Evolutionary conservation across 2,888 invertebrate genomes (phyloP), one percentile per base, ranked within the genome.

Genomic region (Drosophila putrida): DNA sequence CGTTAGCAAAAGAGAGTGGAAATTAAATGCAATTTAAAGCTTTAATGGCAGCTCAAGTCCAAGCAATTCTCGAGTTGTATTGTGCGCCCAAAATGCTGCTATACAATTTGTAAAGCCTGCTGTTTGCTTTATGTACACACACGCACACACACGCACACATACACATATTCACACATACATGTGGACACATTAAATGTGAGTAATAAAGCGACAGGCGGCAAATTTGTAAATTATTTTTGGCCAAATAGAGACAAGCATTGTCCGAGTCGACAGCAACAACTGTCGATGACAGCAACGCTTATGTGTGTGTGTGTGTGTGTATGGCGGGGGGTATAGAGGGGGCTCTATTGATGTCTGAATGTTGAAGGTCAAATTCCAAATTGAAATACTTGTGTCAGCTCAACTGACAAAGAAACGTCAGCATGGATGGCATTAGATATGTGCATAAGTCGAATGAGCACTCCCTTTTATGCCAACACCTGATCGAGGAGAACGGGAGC

Each of bases 171-270:
- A 13, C 57, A 6, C 31, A 51, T 54, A 58, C 47, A 41, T 39
- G 25, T 13, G 31, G 39, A 46, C 31, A 27, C 49, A 60, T 63
- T 63, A 69, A 51, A 41, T 71, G 66, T 11, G 51, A 43, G 67
- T 36, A 65, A 58, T 61, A 71, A 72, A 71, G 46, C 62, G 46
- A 54, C 59, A 57, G 73, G 47, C 64, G 61, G 51, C 65, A 76
- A 75, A 76, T 76, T 78, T 74, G 76, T 78, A 74, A 78, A 77
- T 77, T 77, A 74, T 74, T 77, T 77, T 68, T 51, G 70, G 36
- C 49, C 74, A 64, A 74, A 59, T 70, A 51, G 69, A 49, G 69
- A 64, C 61, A 46, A 43, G 58, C 61, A 64, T 77, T 73, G 75
- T 69, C 58, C 73, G 43, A 50, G 46, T 54, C 49, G 68, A 72